A percentile compares a stretch with the other conserved stretches of the same genome.
Conservation (phyloP, 2,888 invertebrate species). For the Zelleria hepariella region DNA sequence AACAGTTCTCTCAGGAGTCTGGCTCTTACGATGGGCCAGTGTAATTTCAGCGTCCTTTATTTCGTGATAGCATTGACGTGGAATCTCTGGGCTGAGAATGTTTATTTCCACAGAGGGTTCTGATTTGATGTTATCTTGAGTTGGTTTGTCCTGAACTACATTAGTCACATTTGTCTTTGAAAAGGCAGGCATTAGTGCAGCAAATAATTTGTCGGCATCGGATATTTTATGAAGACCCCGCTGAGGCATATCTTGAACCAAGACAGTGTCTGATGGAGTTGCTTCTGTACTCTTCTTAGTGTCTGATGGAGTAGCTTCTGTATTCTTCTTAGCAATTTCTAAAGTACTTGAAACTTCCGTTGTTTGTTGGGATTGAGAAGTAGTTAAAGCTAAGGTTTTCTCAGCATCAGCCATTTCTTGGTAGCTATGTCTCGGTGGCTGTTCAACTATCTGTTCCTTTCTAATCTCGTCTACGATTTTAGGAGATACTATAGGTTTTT, state of each 20-base stretch:
- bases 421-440: neutral
- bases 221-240: no score
- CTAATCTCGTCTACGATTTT: neutral
- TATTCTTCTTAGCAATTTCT: neutral
- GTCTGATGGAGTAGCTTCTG: neutral
- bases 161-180: neutral
- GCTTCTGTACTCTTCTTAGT: no score
- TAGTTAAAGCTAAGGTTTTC: neutral
- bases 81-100: neutral
- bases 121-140: neutral
- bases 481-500: neutral
- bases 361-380: neutral
- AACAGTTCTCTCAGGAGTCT: neutral
- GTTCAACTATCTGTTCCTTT: neutral
- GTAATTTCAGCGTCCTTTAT: neutral
- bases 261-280: neutral
- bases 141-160: neutral
- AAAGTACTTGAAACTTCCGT: neutral
- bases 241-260: neutral
- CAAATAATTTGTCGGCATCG: neutral
- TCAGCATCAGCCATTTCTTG: neutral
- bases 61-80: neutral
- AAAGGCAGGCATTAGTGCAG: neutral
- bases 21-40: neutral
- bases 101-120: neutral